Evolutionary conservation across 2,113 vertebrate species (phyloP).

Genomic region (Axis porcinus): DNA sequence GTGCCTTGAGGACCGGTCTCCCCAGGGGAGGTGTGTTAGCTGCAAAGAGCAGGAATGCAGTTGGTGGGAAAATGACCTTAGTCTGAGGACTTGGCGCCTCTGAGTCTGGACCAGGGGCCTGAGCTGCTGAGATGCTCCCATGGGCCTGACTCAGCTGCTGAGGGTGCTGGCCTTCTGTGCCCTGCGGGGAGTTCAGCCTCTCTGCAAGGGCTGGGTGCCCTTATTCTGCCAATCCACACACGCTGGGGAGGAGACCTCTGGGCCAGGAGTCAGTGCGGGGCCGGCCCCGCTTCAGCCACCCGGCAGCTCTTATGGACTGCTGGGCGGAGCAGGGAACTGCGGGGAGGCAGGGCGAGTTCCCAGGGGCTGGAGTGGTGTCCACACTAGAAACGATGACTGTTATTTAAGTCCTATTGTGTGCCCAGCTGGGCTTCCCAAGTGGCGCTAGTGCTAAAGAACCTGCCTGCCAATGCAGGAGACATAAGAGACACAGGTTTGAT

Average conservation of each 20-base stretch:
- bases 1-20: rapidly evolving
- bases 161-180: not conserved
- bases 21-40: rapidly evolving
- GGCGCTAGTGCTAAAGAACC: not conserved
- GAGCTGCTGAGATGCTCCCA: rapidly evolving
- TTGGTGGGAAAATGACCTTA: rapidly evolving
- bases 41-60: rapidly evolving
- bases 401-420: rapidly evolving
- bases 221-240: not conserved
- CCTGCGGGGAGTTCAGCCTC: rapidly evolving
- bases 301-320: not conserved
- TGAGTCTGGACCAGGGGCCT: not conserved
- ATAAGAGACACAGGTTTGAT: not conserved
- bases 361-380: not conserved
- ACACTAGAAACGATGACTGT: rapidly evolving
- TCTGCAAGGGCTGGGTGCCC: not conserved
- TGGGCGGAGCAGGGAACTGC: not conserved
- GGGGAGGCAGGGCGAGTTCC: not conserved
- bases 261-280: not conserved
- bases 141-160: not conserved
- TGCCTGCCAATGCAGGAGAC: not conserved
- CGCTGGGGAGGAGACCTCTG: rapidly evolving
- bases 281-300: not conserved
- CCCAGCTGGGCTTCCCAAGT: not conserved
- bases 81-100: not conserved